Percentiles rank a stretch among this genome's conserved stretches.
These are phyloP conservation scores for Dicranocentrus wangi DNA, from an alignment of 2,888 invertebrate genomes.

Conservation along the genomic window DNA sequence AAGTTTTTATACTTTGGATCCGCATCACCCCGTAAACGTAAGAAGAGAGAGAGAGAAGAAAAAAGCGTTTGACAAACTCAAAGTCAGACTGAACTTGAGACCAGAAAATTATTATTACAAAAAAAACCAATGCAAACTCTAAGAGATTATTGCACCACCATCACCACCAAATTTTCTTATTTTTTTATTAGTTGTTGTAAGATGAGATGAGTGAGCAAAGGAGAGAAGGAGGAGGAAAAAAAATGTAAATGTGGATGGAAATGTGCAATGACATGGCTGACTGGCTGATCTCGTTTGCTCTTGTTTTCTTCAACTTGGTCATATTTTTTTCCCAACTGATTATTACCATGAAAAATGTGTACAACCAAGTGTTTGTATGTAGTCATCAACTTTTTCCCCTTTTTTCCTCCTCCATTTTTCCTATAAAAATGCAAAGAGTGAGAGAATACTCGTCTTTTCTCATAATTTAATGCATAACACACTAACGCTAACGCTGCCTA, in stretches of 20 bases:
- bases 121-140: too few relatives aligned
- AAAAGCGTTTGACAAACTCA: too few relatives aligned
- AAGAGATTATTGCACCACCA: too few relatives aligned
- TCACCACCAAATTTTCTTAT: background rate
- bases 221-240: background rate
- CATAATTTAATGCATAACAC: conserved; percentile 59
- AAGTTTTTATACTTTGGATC: too few relatives aligned
- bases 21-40: too few relatives aligned
- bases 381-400: conserved; percentile 37
- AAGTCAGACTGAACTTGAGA: too few relatives aligned
- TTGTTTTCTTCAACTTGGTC: conserved; percentile 52
- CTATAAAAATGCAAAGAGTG: background rate
- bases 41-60: too few relatives aligned
- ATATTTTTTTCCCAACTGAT: conserved; percentile 55
- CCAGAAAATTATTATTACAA: too few relatives aligned
- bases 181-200: conserved; percentile 51
- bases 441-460: conserved; percentile 14
- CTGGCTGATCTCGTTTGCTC: conserved; percentile 46
- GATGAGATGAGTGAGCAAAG: conserved; percentile 31
- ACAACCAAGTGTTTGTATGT: conserved; percentile 26
- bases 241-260: conserved; percentile 42
- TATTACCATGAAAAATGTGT: conserved; percentile 50
- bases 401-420: too few relatives aligned
- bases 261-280: conserved; percentile 52
- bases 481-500: conserved; percentile 36